These are phyloP conservation scores for Cervus canadensis DNA, from an alignment of 2,113 vertebrate species.

Conservation along the genomic window DNA sequence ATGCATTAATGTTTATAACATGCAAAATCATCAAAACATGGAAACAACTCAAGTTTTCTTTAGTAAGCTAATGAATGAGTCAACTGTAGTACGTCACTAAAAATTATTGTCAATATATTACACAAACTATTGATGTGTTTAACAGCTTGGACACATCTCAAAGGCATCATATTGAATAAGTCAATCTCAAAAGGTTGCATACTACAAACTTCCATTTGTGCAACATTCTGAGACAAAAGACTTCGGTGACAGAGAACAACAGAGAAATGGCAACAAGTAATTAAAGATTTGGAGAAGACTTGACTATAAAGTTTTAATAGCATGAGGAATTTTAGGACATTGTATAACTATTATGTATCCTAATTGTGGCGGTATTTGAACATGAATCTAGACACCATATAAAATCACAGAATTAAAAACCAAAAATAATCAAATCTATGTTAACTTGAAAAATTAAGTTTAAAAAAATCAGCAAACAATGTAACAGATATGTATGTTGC, in stretches of 20 bases:
- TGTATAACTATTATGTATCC: not conserved
- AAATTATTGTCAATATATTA: not conserved
- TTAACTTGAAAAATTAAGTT: not conserved
- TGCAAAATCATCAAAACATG: not conserved
- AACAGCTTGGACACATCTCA: not conserved
- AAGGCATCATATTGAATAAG: not conserved
- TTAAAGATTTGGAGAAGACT: not conserved
- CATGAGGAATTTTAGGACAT: not conserved
- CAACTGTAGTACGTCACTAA: not conserved
- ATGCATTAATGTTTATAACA: not conserved
- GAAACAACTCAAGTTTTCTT: not conserved
- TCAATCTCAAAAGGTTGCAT: not conserved
- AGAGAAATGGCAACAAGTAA: not conserved
- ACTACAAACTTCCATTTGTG: not conserved
- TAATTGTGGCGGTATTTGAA: not conserved
- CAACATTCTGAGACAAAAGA: not conserved
- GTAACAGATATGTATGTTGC: not conserved
- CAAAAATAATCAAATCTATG: not conserved
- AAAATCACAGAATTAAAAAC: not conserved
- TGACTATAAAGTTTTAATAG: not conserved
- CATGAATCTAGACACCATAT: not conserved
- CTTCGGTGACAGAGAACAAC: not conserved
- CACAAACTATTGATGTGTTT: not conserved
- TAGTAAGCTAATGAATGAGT: not conserved
- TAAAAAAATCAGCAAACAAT: not conserved